Evolutionary conservation across 2,888 invertebrate genomes (phyloP).

Genomic region (Gymnocheta viridis): DNA sequence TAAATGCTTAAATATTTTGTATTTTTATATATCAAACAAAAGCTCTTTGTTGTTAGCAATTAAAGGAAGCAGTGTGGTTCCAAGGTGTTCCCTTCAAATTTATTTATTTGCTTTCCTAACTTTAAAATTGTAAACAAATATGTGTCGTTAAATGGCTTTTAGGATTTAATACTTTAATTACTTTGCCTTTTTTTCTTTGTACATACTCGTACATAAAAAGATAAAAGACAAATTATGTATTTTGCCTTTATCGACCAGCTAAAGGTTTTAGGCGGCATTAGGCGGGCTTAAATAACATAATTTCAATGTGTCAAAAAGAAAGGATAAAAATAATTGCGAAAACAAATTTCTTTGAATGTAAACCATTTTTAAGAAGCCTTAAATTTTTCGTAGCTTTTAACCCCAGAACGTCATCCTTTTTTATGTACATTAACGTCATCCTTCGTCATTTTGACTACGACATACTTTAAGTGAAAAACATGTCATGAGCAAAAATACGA

Average conservation of each 20-base stretch:
- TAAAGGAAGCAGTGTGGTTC: background rate
- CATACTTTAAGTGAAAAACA: too few relatives aligned
- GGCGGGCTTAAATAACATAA: background rate
- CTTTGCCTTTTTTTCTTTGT: background rate
- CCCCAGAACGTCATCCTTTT: too few relatives aligned
- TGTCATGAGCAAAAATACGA: too few relatives aligned
- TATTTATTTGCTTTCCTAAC: background rate
- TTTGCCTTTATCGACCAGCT: background rate
- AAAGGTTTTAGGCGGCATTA: background rate
- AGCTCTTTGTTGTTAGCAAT: too few relatives aligned
- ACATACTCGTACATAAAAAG: background rate
- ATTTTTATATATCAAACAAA: background rate
- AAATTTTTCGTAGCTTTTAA: too few relatives aligned
- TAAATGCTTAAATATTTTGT: background rate
- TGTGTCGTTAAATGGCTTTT: background rate
- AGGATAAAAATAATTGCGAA: background rate
- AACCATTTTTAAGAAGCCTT: too few relatives aligned
- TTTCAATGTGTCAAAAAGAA: background rate
- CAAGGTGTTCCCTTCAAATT: background rate
- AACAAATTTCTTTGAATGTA: too few relatives aligned
- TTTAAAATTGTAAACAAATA: background rate
- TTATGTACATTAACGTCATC: too few relatives aligned
- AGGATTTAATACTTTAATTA: constrained; percentile 4
- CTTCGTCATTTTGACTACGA: too few relatives aligned
- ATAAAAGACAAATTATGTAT: background rate